Percentiles rank a stretch among this genome's conserved stretches.
Evolutionary conservation across 2,888 invertebrate species (phyloP).

Genomic region (Melanostoma mellinum): DNA sequence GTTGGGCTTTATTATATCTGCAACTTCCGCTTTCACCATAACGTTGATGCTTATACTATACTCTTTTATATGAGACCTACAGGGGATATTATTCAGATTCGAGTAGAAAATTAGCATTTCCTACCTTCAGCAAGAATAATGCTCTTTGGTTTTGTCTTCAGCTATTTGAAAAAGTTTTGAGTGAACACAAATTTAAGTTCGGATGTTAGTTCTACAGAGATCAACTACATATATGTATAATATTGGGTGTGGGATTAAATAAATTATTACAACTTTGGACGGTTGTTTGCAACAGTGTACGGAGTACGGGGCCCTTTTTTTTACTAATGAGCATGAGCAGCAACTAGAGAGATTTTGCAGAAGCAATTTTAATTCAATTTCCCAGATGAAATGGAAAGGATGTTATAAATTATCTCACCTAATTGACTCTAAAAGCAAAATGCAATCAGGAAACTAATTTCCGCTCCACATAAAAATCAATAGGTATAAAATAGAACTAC

Average conservation of each 20-base stretch:
- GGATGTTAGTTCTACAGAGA: background rate
- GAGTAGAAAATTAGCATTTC: constrained; percentile 54
- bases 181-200: constrained; percentile 5
- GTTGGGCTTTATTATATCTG: constrained; percentile 51
- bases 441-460: constrained; percentile 36
- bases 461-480: constrained; percentile 23
- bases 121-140: background rate
- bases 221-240: background rate
- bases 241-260: background rate
- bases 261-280: no score
- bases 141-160: background rate
- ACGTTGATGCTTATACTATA: background rate
- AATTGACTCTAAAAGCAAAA: constrained; percentile 18
- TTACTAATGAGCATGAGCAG: no score
- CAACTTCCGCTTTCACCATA: constrained; percentile 31
- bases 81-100: constrained; percentile 37
- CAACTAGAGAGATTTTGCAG: background rate
- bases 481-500: background rate
- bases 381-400: background rate
- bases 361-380: background rate
- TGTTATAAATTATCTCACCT: background rate
- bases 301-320: no score
- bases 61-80: background rate
- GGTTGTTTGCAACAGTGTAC: no score
- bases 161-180: constrained; percentile 15